phyloP scores from a whole-genome alignment of 1,140 invertebrate species.

The Macrosteles quadrilineatus region DNA sequence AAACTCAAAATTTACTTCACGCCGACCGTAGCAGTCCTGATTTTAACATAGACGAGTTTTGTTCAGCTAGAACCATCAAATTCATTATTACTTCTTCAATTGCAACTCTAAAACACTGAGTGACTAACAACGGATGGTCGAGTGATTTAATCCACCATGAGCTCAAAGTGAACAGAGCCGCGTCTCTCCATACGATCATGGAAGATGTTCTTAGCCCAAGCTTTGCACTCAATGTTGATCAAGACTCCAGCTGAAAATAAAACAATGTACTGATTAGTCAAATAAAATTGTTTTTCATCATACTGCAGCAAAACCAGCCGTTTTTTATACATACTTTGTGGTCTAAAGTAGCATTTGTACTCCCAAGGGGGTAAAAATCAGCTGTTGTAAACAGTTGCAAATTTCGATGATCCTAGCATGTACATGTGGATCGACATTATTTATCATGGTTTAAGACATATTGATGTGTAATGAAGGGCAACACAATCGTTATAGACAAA shows the following conservation, averaged over 20 bases:
- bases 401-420: background rate
- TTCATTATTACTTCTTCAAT: conserved; percentile 3
- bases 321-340: no score
- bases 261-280: background rate
- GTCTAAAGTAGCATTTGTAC: background rate
- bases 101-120: conserved; percentile 15
- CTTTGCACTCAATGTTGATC: conserved; percentile 96
- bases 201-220: conserved; percentile 91
- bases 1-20: background rate
- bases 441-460: background rate
- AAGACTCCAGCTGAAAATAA: conserved; percentile 73
- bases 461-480: background rate
- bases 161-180: conserved; percentile 93
- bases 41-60: background rate
- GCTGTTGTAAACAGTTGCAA: no score
- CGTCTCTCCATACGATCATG: conserved; percentile 85
- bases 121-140: background rate
- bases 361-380: no score
- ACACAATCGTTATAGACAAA: background rate
- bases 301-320: no score
- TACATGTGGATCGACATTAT: background rate
- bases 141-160: conserved; percentile 83
- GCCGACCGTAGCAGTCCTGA: background rate
- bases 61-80: background rate
- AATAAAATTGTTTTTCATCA: no score